A percentile compares a stretch with the other conserved stretches of the same genome.
Evolutionary conservation across 2,797 vertebrate species (phyloP).

Genomic region (Pelodytes ibericus): DNA sequence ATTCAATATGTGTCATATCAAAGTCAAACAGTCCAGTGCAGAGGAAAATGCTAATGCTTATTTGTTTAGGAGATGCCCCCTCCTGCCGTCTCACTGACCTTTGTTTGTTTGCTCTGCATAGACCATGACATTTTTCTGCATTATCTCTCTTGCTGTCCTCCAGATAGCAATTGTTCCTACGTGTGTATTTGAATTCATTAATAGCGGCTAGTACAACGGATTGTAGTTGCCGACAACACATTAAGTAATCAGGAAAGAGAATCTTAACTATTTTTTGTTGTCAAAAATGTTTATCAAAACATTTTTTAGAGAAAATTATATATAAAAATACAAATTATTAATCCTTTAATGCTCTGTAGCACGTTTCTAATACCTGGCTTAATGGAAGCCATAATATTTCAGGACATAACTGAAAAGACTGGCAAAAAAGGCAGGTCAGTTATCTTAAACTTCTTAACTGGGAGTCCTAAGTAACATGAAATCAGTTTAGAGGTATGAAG

Average conservation of each 20-base stretch:
- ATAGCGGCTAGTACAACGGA: background rate
- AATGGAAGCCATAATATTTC: no score
- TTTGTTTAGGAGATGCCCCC: slow-evolving; percentile 69
- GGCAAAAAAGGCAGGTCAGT: no score
- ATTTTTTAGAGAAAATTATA: background rate
- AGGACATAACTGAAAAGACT: no score
- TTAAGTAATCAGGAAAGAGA: background rate
- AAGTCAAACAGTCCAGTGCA: slow-evolving; percentile 75
- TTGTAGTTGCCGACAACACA: background rate
- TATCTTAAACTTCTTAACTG: no score
- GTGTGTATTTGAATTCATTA: background rate
- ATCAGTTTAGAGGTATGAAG: no score
- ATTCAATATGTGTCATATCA: slow-evolving; percentile 82
- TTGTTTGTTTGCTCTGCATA: slow-evolving; percentile 55
- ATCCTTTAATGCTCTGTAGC: no score
- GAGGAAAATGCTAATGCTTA: slow-evolving; percentile 73
- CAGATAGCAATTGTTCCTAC: background rate
- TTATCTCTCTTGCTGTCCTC: slow-evolving; percentile 22
- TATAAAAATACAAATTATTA: background rate
- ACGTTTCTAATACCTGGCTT: no score
- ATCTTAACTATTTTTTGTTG: background rate
- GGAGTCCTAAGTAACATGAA: no score
- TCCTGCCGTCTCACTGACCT: slow-evolving; percentile 67
- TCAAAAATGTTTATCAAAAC: background rate
- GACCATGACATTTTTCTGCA: slow-evolving; percentile 39